Percentiles rank a stretch among this genome's conserved stretches.
Conservation (phyloP, 2,113 vertebrate species). For the Pseudorhombus dupliciocellatus region DNA sequence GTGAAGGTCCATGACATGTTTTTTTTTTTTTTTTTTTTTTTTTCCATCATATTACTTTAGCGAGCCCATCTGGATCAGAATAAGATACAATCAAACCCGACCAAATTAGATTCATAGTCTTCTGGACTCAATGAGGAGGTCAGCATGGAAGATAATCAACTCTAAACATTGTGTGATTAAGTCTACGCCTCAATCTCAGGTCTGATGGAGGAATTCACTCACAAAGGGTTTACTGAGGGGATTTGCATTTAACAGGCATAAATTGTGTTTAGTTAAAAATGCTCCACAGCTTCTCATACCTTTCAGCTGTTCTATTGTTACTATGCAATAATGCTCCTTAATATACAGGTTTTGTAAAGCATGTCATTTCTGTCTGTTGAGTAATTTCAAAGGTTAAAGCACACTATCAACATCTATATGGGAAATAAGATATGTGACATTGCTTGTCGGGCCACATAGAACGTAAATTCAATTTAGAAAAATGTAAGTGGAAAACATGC, state of each 20-base stretch:
- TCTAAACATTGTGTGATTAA: constrained; percentile 72
- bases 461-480: not conserved
- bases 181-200: constrained; percentile 61
- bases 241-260: constrained; percentile 50
- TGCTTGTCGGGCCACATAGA: not conserved
- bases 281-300: not conserved
- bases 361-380: not conserved
- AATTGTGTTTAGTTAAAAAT: constrained; percentile 23
- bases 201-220: constrained; percentile 68
- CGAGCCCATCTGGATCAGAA: constrained; percentile 43
- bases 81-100: constrained; percentile 62
- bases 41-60: constrained; percentile 31
- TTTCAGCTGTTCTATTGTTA: not conserved
- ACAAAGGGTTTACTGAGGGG: constrained; percentile 63
- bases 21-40: constrained; percentile 33
- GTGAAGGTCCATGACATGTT: constrained; percentile 3
- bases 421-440: not conserved
- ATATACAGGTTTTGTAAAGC: not conserved
- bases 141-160: constrained; percentile 74
- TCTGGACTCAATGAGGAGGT: constrained; percentile 56
- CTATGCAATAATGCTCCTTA: not conserved
- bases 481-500: constrained; percentile 7
- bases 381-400: not conserved
- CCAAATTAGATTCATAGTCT: constrained; percentile 52
- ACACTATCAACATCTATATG: not conserved